Base-by-base conservation (phyloP, 2,888 invertebrate genomes). In the Erannis defoliaria region DNA sequence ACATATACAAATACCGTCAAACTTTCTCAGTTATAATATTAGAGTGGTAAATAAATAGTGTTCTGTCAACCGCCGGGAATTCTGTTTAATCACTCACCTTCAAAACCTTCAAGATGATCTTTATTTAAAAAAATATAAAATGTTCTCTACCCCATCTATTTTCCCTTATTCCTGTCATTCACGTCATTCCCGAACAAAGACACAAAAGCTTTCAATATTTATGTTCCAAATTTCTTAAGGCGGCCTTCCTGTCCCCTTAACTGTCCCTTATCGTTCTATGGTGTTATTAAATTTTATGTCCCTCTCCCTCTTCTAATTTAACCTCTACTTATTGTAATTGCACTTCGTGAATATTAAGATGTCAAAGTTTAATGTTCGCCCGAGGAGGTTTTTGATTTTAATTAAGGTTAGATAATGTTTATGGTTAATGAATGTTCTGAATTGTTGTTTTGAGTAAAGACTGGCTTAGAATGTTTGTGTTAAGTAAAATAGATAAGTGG, bases 221-320 rank as follows among this genome's bases (percentile, higher is more conserved):
- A 67, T 68, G 68, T 61, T 16, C 43, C 54, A 35, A 62, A 67
- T 66, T 68, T 66, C 58, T 59, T 49, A 50, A 71, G 68, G 51
- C 49, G 53, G 53, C 58, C 68, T 73, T 73, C 72, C 69, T 62
- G 68, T 65, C 73, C 73, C 68, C 70, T 62, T 5, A 4, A 68
- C 72, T 70, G 69, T 72, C 72, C 76, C 73, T 78, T 77, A 68
- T 68, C 50, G 48, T 72, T 66, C 70, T 61, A 62, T 64, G 64
- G 67, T 70, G 72, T 80, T 78, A 81, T 80, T 77, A 75, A 78
- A 82, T 81, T 81, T 77, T 74, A 80, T 77, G 75, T 74, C 68
- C 70, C 70, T 43, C 70, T 37, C 64, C 63, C 64, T 57, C 62
- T 29, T 51, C 60, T 66, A 67, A 67, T 67, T 74, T 70, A 73